Conservation (phyloP, 2,888 invertebrate genomes). For the Itoplectis maculator region DNA sequence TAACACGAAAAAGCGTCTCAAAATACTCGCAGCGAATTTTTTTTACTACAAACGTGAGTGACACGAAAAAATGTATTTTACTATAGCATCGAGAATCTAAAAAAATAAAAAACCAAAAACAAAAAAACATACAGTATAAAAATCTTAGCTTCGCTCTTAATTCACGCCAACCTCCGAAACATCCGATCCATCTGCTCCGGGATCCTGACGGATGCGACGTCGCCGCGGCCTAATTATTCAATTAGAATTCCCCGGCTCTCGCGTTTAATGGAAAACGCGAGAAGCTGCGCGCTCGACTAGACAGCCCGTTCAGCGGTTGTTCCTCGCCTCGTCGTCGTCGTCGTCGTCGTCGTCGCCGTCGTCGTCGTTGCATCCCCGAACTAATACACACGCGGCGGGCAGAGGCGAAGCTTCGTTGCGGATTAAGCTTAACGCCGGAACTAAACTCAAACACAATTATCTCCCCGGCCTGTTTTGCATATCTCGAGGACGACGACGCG, state of each 20-base stretch:
- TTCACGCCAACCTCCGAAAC: background rate
- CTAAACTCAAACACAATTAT: constrained; percentile 68
- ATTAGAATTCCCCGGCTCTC: constrained; percentile 26
- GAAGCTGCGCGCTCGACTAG: constrained; percentile 9
- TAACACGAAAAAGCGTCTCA: background rate
- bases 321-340: background rate
- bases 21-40: constrained; percentile 25
- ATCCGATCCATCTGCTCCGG: background rate
- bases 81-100: constrained; percentile 40
- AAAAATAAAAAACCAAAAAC: constrained; percentile 16
- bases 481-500: constrained; percentile 53
- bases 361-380: no score
- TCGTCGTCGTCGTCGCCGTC: no score
- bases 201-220: constrained; percentile 4
- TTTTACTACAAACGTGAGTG: constrained; percentile 42
- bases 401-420: constrained; percentile 54
- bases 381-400: constrained; percentile 25
- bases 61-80: constrained; percentile 58
- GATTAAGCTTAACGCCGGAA: constrained; percentile 63
- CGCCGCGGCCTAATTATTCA: constrained; percentile 10
- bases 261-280: constrained; percentile 19
- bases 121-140: constrained; percentile 21
- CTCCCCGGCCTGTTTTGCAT: constrained; percentile 64
- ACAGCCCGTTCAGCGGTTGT: background rate
- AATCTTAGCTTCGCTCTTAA: background rate